phyloP scores from a whole-genome alignment of 2,113 vertebrate species.

The Notiomystis cincta region DNA sequence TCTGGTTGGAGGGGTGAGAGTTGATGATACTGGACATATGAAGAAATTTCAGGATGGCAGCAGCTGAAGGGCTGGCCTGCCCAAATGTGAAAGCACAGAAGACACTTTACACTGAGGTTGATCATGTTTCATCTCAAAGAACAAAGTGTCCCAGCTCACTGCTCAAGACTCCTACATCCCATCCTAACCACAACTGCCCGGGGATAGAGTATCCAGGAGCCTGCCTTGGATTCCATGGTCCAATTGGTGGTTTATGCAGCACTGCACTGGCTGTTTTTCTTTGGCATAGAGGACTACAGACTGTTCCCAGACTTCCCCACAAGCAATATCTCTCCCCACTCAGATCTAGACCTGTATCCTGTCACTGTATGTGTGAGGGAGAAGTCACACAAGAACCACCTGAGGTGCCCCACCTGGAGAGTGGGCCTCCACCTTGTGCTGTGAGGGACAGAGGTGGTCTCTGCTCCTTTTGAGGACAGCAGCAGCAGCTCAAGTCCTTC shows the following conservation, averaged over 20 bases:
- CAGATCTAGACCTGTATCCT: neutral
- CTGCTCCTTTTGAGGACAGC: neutral
- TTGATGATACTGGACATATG: neutral
- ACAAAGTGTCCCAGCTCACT: neutral
- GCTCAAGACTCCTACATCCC: neutral
- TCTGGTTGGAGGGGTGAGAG: neutral
- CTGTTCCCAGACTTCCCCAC: neutral
- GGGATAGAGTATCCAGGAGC: neutral
- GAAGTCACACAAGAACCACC: neutral
- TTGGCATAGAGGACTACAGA: neutral
- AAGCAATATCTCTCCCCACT: rapidly evolving
- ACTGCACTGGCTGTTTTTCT: neutral
- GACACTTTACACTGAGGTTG: neutral
- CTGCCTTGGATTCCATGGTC: neutral
- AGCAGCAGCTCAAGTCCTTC: neutral
- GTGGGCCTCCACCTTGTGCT: neutral
- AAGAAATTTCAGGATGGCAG: neutral
- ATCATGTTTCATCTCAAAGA: neutral
- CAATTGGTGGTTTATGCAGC: rapidly evolving
- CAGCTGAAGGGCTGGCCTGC: neutral
- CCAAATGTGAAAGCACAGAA: neutral
- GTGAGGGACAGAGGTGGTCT: neutral
- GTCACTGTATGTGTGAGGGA: neutral
- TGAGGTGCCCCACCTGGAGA: neutral
- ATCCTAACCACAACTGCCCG: neutral